Base-by-base conservation (phyloP, 2,113 vertebrate genomes). In the Panthera tigris region DNA sequence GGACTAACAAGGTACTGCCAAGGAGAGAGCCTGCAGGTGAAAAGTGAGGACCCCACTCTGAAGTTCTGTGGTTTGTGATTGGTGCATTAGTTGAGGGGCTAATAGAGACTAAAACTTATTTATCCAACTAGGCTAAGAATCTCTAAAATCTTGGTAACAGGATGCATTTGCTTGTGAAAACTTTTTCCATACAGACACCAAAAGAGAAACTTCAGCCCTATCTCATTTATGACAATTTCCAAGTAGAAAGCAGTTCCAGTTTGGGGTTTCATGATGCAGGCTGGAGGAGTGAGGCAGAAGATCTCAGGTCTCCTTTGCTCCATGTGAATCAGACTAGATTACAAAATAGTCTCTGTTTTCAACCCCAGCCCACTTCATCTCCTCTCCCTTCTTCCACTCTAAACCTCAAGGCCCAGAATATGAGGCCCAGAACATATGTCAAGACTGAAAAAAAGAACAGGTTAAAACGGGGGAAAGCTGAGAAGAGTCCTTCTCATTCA, bases 101-200 rank as follows among this genome's bases (percentile, higher is more conserved):
- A 84, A 83, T 33, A 96, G 65, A 92, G 52, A 93, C 11, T 39
- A 82, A 95, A 97, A 94, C 25, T 68, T 36, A 73, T 71, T 76
- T 73, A 9, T 80, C 92, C 89, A 85, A 73, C 45, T 63, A 81
- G 16, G 25, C 11, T 69, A 92, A 83, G 61, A 89, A 66, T 78
- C 31, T 81, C 36, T 91, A 45, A 98, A 85, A 94, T 89, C 66
- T 91, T 88, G 66, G 68, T 81, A 94, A 88, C 25, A 19, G 50
- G 23, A 91, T 41, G 91, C n/a, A 94, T 90, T 97, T 94, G 5
- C 65, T 89, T 57, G 1, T 79, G 45, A 91, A 78, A 76, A 2
- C 9, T 33, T 95, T 94, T 89, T 71, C 39, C 83, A 50, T 71
- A 82, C 11, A 83, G 33, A 88, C 3, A 63, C 25, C 33, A 88